Base-by-base conservation (phyloP, 2,888 invertebrate species). In the Ormyrus rosae region DNA sequence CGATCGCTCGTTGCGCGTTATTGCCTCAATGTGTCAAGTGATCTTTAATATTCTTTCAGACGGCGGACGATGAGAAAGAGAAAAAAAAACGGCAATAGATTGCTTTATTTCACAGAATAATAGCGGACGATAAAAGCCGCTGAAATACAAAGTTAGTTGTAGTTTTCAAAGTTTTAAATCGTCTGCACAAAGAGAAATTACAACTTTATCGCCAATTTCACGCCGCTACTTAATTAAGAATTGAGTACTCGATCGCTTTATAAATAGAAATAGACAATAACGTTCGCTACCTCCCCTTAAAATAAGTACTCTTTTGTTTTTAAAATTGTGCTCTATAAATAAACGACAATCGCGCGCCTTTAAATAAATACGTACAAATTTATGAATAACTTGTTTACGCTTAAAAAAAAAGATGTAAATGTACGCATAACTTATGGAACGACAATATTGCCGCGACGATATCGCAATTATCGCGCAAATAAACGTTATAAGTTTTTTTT, bases 341-440 rank as follows among this genome's bases (percentile, higher is more conserved):
- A 69, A 56, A 70, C 67, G 34, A 45, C 10, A 10, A 55, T 67
- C 34, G 13, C 7, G 9, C 53, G 5, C 56, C 3, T 19, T 19
- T 19, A 19, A 19, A 19, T 19, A 19, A 19, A 19, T 19, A 19
- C 19, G 19, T 19, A 19, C 19, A 19, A 19, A 19, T 19, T 19
- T 19, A 19, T 19, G 55, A 50, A 77, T 55, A 61, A 58, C 53
- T 77, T 64, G 78, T 78, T 78, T 78, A 45, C 71, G 34, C 53
- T 19, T 46, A 71, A 78, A 71, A 78, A 78, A 19, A 19, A 19
- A 58, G 45, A 78, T 13, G 50, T 71, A 65, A n/a, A 71, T 65
- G 19, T 13, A 58, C 65, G 58, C 78, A 65, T 78, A 71, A 77
- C 65, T 78, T 71, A 64, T 71, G 60, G 71, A 60, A 61, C 19